phyloP scores from a whole-genome alignment of 2,888 invertebrate species.

The Zootermopsis nevadensis region DNA sequence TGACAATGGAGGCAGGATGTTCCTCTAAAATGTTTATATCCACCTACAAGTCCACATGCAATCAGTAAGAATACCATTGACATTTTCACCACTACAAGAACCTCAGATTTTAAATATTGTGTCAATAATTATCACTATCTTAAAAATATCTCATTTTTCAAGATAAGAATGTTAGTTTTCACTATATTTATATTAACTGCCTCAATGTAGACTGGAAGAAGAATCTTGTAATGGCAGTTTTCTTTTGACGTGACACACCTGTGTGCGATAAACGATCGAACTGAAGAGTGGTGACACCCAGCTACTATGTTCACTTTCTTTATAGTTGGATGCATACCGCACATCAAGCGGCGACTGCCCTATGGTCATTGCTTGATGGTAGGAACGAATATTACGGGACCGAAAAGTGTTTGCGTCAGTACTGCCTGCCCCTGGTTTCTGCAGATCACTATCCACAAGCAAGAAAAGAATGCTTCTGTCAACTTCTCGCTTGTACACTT shows the following conservation, averaged over 20 bases:
- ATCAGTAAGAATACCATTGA: too few species aligned
- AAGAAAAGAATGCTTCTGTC: constrained; percentile 39
- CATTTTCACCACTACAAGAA: too few species aligned
- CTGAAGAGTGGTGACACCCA: constrained; percentile 94
- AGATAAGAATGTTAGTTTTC: too few species aligned
- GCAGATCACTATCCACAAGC: constrained; percentile 54
- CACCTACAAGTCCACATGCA: too few species aligned
- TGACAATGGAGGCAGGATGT: too few species aligned
- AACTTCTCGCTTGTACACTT: constrained; percentile 42
- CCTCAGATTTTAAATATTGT: too few species aligned
- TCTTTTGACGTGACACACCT: constrained; percentile 57
- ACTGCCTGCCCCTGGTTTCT: constrained; percentile 29
- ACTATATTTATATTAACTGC: too few species aligned
- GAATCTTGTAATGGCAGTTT: too few species aligned
- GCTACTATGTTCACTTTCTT: constrained; percentile 73
- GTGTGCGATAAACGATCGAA: constrained; percentile 87
- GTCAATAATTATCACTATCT: too few species aligned
- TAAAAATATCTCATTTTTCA: too few species aligned
- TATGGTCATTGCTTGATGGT: constrained; percentile 61
- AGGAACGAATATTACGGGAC: constrained; percentile 62
- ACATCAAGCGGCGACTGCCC: constrained; percentile 82
- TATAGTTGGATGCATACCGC: constrained; percentile 80
- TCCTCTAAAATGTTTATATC: too few species aligned
- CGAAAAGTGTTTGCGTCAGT: not conserved
- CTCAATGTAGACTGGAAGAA: not conserved